phyloP scores from a whole-genome alignment of 35 echinoderm and acorn worm genomes.

The Patiria miniata region DNA sequence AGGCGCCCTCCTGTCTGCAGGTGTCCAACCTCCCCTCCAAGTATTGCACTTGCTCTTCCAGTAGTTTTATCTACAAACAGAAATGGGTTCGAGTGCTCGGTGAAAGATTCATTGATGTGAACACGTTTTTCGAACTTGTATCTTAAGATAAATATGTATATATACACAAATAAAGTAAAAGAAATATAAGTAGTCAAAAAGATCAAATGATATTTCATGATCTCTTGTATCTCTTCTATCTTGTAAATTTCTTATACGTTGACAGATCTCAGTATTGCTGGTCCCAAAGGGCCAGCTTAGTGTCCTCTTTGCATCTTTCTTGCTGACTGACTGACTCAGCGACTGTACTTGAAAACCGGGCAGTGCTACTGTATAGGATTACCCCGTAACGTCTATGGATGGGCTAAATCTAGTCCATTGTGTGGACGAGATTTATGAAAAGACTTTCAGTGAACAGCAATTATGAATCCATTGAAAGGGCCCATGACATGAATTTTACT shows the following conservation, averaged over 20 bases:
- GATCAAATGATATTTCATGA: not conserved
- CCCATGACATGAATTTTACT: no score
- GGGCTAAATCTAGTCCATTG: no score
- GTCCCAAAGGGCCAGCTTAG: no score
- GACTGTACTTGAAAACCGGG: no score
- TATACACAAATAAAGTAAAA: not conserved
- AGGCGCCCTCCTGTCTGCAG: not conserved
- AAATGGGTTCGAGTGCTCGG: not conserved
- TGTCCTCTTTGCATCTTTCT: no score
- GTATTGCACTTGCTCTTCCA: constrained; percentile 21
- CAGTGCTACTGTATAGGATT: no score
- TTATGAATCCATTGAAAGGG: no score
- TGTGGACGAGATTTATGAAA: no score
- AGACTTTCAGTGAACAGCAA: no score
- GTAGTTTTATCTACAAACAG: not conserved
- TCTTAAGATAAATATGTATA: not conserved
- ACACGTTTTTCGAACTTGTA: not conserved
- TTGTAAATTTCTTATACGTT: not conserved
- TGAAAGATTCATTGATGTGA: not conserved
- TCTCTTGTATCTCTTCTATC: not conserved
- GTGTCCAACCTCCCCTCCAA: not conserved
- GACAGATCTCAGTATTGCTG: no score
- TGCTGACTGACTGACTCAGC: no score
- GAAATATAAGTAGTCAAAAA: not conserved
- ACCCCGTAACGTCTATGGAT: no score